A percentile compares a stretch with the other conserved stretches of the same genome.
Conservation (phyloP, 1,140 invertebrate species). For the Neodiprion lecontei region DNA sequence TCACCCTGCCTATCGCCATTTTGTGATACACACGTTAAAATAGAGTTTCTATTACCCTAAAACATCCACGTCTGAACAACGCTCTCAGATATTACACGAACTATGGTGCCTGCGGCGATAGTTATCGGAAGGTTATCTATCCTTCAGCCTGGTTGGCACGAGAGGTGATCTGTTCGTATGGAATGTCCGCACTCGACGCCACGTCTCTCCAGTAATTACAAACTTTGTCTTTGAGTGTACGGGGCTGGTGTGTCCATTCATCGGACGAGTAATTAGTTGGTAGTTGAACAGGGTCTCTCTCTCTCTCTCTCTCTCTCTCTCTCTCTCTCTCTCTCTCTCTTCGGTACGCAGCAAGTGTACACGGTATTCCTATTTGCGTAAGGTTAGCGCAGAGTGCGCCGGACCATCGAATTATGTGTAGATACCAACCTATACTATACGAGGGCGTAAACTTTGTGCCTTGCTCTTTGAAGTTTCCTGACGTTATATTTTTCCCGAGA, state of each 20-base stretch:
- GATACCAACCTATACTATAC: background rate
- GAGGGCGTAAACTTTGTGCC: background rate
- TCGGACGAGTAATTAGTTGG: slow-evolving; percentile 4
- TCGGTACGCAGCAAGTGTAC: background rate
- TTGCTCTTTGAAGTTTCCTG: background rate
- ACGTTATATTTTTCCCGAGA: too few species aligned
- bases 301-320: too few species aligned
- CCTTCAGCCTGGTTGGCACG: background rate
- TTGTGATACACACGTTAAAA: too few species aligned
- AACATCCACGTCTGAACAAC: background rate
- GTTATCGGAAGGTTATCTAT: background rate
- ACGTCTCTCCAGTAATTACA: background rate
- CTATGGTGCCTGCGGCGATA: background rate
- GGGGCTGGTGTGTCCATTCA: background rate
- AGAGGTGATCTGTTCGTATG: background rate
- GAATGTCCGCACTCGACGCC: background rate
- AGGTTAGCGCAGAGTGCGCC: background rate
- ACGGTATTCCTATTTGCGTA: too few species aligned
- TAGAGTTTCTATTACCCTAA: too few species aligned
- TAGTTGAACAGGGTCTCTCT: background rate
- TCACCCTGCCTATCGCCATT: too few species aligned
- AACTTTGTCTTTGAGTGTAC: background rate
- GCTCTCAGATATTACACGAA: background rate
- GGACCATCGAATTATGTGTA: background rate
- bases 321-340: too few species aligned